Percentiles rank a stretch among this genome's conserved stretches.
Conservation (phyloP, 1,140 invertebrate genomes). For the Tachypleus tridentatus region DNA sequence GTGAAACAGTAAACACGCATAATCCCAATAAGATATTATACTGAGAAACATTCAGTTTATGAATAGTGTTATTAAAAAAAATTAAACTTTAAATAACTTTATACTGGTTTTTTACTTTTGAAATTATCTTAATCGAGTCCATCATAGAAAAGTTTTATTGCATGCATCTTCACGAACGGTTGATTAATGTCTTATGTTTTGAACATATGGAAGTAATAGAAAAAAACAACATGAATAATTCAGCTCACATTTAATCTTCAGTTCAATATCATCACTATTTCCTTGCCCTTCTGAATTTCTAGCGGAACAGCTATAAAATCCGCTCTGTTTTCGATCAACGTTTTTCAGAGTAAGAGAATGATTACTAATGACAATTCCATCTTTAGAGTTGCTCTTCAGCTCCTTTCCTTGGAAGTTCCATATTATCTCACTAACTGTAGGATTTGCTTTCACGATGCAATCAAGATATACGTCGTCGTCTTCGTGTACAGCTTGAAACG, state of each 20-base stretch:
- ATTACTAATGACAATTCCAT: constrained; percentile 66
- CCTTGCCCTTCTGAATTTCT: constrained; percentile 79
- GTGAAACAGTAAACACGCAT: too few species aligned
- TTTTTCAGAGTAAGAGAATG: constrained; percentile 41
- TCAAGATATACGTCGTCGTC: constrained; percentile 81
- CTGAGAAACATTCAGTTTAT: too few species aligned
- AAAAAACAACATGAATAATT: too few species aligned
- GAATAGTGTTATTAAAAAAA: too few species aligned
- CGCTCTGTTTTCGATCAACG: constrained; percentile 25
- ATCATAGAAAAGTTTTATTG: too few species aligned
- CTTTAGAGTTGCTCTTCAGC: constrained; percentile 31
- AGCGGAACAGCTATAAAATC: constrained; percentile 66
- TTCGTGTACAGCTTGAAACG: constrained; percentile 22
- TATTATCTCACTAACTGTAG: constrained; percentile 20
- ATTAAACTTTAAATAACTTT: too few species aligned
- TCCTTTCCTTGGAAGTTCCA: constrained; percentile 23
- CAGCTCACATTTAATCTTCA: constrained; percentile 53
- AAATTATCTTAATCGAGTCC: too few species aligned
- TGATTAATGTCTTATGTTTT: too few species aligned
- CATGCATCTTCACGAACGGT: too few species aligned
- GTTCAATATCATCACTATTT: constrained; percentile 61
- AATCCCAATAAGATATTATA: too few species aligned
- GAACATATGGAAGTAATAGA: too few species aligned
- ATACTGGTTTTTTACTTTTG: too few species aligned
- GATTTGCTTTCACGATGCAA: constrained; percentile 45